Percentiles rank a stretch among this genome's conserved stretches.
phyloP scores from a whole-genome alignment of 1,140 invertebrate genomes.

The Elysia chlorotica region DNA sequence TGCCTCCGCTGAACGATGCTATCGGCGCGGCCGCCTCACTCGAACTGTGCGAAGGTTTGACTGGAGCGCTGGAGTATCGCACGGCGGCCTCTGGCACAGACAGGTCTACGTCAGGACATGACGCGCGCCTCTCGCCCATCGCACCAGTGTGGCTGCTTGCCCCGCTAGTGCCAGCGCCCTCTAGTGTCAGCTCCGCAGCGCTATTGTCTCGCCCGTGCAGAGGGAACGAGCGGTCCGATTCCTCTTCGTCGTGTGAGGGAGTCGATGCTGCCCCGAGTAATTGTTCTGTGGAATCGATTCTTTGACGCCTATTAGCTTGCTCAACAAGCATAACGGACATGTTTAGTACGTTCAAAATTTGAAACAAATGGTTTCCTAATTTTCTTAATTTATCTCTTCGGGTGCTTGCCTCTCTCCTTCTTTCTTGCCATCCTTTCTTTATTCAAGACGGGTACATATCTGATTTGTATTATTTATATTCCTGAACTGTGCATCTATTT shows the following conservation, averaged over 20 bases:
- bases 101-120: constrained; percentile 1
- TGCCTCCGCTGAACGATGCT: neutral
- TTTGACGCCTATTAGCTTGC: constrained; percentile 40
- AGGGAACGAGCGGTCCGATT: neutral
- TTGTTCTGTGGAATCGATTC: constrained; percentile 54
- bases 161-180: neutral
- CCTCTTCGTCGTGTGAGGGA: constrained; percentile 24
- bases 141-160: neutral
- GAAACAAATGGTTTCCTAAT: no score
- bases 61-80: neutral
- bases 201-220: constrained; percentile 7
- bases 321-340: constrained; percentile 50
- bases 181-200: constrained; percentile 2
- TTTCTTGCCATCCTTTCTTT: no score
- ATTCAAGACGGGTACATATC: no score
- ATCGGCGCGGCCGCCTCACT: neutral
- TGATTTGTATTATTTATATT: no score
- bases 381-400: no score
- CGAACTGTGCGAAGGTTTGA: neutral
- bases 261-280: constrained; percentile 23
- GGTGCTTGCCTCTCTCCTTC: no score
- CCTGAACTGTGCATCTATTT: no score
- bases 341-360: no score
- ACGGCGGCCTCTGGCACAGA: no score
- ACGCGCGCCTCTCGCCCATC: constrained; percentile 1